Base-by-base conservation (phyloP, 2,113 vertebrate species). In the Perca flavescens region DNA sequence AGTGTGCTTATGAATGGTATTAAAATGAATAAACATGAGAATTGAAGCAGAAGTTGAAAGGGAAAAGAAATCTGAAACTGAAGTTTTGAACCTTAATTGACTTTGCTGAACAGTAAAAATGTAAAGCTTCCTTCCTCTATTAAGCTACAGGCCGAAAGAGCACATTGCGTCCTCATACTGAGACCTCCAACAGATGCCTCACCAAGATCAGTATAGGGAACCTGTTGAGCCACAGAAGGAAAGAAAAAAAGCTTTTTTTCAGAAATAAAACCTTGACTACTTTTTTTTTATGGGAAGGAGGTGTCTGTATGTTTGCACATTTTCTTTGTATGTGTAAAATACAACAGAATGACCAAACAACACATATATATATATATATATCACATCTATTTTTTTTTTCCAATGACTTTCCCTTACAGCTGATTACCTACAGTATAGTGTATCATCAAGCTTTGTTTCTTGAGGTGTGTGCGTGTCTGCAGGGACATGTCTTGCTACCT, bases 271-370 rank as follows among this genome's bases (percentile, higher is more conserved):
- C 2, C 46, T 12, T 62, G n/a, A 56, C 6, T 21, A 31, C 13
- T 67, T 58, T 0, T 34, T 34, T 28, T 28, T 28, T 25, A 43
- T 28, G 3, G 4, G 16, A 34, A 84, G 50, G 17, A 65, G 12
- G 17, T n/a, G 58, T 60, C 25, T 25, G 25, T 25, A 25, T 25
- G 25, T 25, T 25, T 25, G 57, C 58, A 49, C 0, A 7, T 13
- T 65, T 28, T 47, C 3, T 65, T 28, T 12, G 19, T 36, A 14
- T 58, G 53, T 62, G 22, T 62, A 63, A 75, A 58, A 68, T 28
- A 6, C 31, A 65, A 31, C 57, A 75, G 60, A 71, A 72, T 77
- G 69, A 61, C 16, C 28, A 69, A 79, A 69, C 68, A 72, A 57
- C 61, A 73, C 69, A n/a, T n/a, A n/a, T n/a, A n/a, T n/a, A n/a